Percentiles rank a stretch among this genome's conserved stretches.
These are phyloP conservation scores for Podarcis raffonei DNA, from an alignment of 2,113 vertebrate genomes.

Conservation along the genomic window DNA sequence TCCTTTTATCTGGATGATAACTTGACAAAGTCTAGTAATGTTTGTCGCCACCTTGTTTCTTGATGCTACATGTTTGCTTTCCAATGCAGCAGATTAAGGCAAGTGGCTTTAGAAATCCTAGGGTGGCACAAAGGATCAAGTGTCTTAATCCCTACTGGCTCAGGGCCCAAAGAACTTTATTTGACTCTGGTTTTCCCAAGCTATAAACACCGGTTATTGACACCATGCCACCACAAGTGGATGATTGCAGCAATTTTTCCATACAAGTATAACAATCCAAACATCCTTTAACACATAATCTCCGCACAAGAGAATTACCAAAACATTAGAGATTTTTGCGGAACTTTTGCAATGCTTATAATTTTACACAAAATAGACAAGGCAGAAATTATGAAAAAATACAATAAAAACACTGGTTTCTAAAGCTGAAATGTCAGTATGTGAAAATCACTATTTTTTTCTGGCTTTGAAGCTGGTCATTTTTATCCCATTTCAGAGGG, in stretches of 20 bases:
- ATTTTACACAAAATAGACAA: not conserved
- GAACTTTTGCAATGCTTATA: not conserved
- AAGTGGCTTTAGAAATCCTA: fast-evolving
- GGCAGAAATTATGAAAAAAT: not conserved
- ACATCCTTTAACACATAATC: not conserved
- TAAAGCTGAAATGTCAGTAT: constrained; percentile 5
- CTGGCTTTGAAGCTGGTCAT: constrained; percentile 14
- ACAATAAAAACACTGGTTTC: not conserved
- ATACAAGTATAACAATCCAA: not conserved
- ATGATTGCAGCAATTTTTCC: not conserved
- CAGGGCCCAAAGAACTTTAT: fast-evolving
- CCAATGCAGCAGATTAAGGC: fast-evolving
- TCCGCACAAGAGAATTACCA: not conserved
- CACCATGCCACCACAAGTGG: fast-evolving
- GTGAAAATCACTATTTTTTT: not conserved
- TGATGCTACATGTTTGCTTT: not conserved
- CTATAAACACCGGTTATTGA: not conserved
- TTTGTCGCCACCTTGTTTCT: fast-evolving
- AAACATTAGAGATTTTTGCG: not conserved
- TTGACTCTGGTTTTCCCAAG: not conserved
- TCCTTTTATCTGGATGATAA: not conserved
- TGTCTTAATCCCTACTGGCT: not conserved
- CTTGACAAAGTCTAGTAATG: not conserved
- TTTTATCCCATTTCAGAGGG: not conserved
- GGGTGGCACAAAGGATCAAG: not conserved